Conservation (phyloP, 2,888 invertebrate genomes). For the Caenorhabditis sulstoni region DNA sequence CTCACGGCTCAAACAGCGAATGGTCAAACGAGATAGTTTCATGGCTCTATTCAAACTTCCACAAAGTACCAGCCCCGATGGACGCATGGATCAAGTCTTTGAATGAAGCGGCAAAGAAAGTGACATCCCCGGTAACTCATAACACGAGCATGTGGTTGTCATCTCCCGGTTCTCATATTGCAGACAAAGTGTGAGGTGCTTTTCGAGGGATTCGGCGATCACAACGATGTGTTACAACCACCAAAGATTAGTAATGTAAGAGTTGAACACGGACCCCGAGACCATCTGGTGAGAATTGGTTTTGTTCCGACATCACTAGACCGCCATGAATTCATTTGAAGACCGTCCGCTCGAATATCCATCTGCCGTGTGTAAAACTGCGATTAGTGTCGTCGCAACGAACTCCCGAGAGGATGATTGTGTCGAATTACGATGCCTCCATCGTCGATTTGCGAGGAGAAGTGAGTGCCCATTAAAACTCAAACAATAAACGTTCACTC, state of each 20-base stretch:
- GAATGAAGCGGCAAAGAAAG: slow-evolving; percentile 81
- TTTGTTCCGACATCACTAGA: slow-evolving; percentile 4
- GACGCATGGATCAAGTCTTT: slow-evolving; percentile 82
- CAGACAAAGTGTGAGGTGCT: slow-evolving; percentile 77
- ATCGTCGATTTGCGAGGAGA: slow-evolving; percentile 76
- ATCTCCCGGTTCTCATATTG: slow-evolving; percentile 34
- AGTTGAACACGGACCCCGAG: slow-evolving; percentile 72
- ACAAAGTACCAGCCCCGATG: slow-evolving; percentile 75
- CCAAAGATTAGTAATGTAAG: slow-evolving; percentile 75
- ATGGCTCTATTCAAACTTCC: slow-evolving; percentile 74
- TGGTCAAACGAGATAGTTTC: slow-evolving; percentile 76
- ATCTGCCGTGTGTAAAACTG: slow-evolving; percentile 70
- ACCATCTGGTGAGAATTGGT: slow-evolving; percentile 68
- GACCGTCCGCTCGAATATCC: slow-evolving; percentile 71
- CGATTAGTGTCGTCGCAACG: slow-evolving; percentile 75
- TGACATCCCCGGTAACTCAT: slow-evolving; percentile 77
- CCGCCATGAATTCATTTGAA: slow-evolving; percentile 47
- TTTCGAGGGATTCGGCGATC: slow-evolving; percentile 77
- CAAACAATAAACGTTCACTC: slow-evolving; percentile 20
- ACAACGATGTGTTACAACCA: slow-evolving; percentile 64
- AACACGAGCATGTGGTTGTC: slow-evolving; percentile 1
- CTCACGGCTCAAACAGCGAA: slow-evolving; percentile 62
- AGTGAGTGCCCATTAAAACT: slow-evolving; percentile 52
- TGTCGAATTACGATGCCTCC: slow-evolving; percentile 75
- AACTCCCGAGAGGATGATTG: slow-evolving; percentile 72